These are phyloP conservation scores for Nipponia nippon DNA, from an alignment of 2,113 vertebrate species.

Conservation along the genomic window DNA sequence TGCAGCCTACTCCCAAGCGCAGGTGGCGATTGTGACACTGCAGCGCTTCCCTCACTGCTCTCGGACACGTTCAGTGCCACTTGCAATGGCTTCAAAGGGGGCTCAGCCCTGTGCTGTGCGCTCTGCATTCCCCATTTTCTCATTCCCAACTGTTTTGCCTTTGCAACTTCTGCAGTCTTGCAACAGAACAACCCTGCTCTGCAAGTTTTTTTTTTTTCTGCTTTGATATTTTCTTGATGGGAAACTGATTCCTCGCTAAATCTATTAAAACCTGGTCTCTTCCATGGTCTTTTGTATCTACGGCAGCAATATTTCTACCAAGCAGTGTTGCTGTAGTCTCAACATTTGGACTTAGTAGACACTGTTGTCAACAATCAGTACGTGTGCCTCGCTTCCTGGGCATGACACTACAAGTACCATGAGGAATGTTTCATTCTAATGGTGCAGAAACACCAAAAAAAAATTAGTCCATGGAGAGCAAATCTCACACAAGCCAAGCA, in stretches of 20 bases:
- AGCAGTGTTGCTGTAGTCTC: background rate
- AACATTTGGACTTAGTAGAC: background rate
- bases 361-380: background rate
- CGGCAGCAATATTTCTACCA: background rate
- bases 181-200: background rate
- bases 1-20: background rate
- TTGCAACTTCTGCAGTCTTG: background rate
- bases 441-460: background rate
- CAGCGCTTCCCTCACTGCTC: background rate
- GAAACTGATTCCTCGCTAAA: background rate
- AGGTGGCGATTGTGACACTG: background rate
- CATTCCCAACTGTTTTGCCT: background rate
- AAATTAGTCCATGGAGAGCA: background rate
- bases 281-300: background rate
- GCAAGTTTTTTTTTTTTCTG: background rate
- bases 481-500: background rate
- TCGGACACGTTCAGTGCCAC: accelerated
- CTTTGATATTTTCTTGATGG: background rate
- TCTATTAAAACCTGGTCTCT: background rate
- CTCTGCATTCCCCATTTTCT: background rate
- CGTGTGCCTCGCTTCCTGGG: background rate
- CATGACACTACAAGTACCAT: background rate
- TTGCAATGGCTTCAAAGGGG: background rate
- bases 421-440: background rate
- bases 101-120: accelerated